phyloP scores from a whole-genome alignment of 2,113 vertebrate genomes.

The Atherinomorus stipes region DNA sequence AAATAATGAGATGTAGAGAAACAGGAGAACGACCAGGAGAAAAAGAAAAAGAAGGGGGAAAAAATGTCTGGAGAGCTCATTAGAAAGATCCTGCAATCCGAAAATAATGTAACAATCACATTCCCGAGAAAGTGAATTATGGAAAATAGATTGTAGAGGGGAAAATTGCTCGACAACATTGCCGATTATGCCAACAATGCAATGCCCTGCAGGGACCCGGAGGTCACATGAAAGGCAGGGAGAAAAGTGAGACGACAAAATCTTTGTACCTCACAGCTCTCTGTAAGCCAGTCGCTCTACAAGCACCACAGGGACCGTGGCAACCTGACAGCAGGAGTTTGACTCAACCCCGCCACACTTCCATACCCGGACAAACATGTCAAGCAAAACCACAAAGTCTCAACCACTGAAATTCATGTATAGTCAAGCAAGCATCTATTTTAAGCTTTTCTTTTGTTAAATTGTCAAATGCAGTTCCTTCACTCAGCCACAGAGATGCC shows the following conservation, averaged over 20 bases:
- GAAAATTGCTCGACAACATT: not conserved
- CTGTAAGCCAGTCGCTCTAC: constrained; percentile 52
- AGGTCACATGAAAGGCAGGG: constrained; percentile 67
- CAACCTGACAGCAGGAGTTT: constrained; percentile 57
- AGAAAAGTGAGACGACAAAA: constrained; percentile 59
- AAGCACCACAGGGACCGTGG: constrained; percentile 55
- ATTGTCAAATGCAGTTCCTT: constrained; percentile 10
- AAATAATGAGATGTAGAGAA: constrained; percentile 65
- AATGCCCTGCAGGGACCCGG: constrained; percentile 31
- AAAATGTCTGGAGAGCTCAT: constrained; percentile 24
- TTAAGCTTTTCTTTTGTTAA: constrained; percentile 7
- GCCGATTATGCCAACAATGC: not conserved
- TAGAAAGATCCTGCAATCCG: constrained; percentile 20
- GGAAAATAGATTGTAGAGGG: not conserved
- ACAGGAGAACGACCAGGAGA: constrained; percentile 27
- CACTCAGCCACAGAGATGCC: not conserved
- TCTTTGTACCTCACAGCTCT: constrained; percentile 54
- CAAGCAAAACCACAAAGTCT: constrained; percentile 33
- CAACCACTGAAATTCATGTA: constrained; percentile 11
- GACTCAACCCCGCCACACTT: constrained; percentile 41
- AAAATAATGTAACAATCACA: constrained; percentile 26
- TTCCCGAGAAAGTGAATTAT: constrained; percentile 12
- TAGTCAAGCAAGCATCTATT: constrained; percentile 8
- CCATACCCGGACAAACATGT: constrained; percentile 32
- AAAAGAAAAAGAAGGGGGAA: constrained; percentile 1